These are phyloP conservation scores for Hirtodrosophila confusa DNA, from an alignment of 2,888 invertebrate genomes.

Conservation along the genomic window DNA sequence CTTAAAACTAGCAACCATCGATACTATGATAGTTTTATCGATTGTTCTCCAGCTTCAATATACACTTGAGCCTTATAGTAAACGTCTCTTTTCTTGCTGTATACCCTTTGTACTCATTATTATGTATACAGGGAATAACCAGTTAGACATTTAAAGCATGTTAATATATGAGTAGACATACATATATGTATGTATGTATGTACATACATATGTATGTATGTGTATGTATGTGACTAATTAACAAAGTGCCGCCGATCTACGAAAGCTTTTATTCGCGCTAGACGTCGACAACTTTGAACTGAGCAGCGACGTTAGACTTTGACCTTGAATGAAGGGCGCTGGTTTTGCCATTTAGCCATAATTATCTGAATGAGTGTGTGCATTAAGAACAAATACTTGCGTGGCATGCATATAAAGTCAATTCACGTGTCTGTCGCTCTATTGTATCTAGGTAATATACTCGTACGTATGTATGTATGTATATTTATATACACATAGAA, in stretches of 20 bases:
- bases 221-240: constrained; percentile 44
- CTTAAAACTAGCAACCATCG: too few species aligned
- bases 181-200: constrained; percentile 14
- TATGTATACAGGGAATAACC: constrained; percentile 21
- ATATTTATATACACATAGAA: too few species aligned
- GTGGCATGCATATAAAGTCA: constrained; percentile 8
- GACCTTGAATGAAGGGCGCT: constrained; percentile 74
- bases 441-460: neutral
- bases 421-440: constrained; percentile 35
- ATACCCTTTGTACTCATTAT: neutral
- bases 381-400: constrained; percentile 49
- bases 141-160: constrained; percentile 23
- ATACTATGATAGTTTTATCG: too few species aligned
- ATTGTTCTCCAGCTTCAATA: too few species aligned
- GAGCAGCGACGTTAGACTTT: constrained; percentile 46
- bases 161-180: constrained; percentile 29
- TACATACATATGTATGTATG: constrained; percentile 6
- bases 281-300: constrained; percentile 63
- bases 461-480: too few species aligned
- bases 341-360: constrained; percentile 66
- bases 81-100: too few species aligned
- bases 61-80: too few species aligned
- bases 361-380: constrained; percentile 55
- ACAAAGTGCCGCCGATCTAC: constrained; percentile 37
- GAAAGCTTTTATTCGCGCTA: constrained; percentile 51